Base-by-base conservation (phyloP, 2,888 invertebrate genomes). In the Poecilobothrus nobilitatus region DNA sequence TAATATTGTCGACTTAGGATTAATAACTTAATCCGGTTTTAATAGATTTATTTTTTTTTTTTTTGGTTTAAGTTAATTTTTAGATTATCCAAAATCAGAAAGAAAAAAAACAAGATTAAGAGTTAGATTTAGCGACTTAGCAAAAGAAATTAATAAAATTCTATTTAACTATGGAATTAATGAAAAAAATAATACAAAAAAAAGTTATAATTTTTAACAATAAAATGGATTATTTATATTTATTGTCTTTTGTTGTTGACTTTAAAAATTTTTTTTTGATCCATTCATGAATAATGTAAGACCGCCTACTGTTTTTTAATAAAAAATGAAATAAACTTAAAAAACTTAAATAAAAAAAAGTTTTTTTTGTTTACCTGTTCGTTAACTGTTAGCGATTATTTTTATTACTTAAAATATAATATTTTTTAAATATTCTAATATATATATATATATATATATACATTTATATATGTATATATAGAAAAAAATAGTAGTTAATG, bases 301-400 rank as follows among this genome's bases (percentile, higher is more conserved):
- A 53, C 53, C 53, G 53, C 53, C 53, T 53, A 53, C 53, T 53
- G 53, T 53, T 53, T 53, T 53, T 53, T 4, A 53, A 15, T 18
- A 53, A 18, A n/a, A 53, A 53, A 53, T 53, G 15, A 53, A 53
- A n/a, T 6, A 53, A 53, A 53, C 9, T n/a, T 27, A 27, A 27
- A 27, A 27, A 27, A 27, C n/a, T n/a, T n/a, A n/a, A n/a, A n/a
- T n/a, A n/a, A 27, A 27, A 27, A 27, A 4, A 27, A 27, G 27
- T 5, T 27, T 5, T 27, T 2, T 27, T 27, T 53, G 6, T 53
- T 18, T 53, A 53, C 53, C 53, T 53, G 53, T 1, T 53, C 15
- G 53, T 53, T 53, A 53, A 53, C 53, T 53, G 18, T 53, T 53
- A 53, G 53, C 53, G 53, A 53, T 15, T 53, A 53, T 53, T 53